Evolutionary conservation across 2,888 invertebrate genomes (phyloP), one percentile per base, ranked within the genome.

Genomic region (Phorcus lineatus): DNA sequence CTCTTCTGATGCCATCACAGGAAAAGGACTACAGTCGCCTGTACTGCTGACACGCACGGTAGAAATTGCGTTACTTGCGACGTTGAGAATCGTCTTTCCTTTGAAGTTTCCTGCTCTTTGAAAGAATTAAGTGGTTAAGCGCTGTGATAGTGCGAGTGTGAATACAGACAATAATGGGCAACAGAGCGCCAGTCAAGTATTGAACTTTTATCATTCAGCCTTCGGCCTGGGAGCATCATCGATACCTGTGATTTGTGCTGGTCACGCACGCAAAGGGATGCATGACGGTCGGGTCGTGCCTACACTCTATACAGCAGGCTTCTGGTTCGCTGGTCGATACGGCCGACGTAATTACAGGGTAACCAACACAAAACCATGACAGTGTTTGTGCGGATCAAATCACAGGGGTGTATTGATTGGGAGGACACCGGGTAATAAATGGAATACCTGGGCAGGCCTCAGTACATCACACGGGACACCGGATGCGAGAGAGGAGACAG

Each of bases 401-500:
- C 76, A 55, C 76, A 54, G 22, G 76, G 55, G 28, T 55, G 54
- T 76, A 76, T 76, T 31, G 76, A 76, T 76, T 76, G 76, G 36
- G 16, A 28, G 28, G 76, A 76, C 76, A 76, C 76, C 54, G 54
- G 36, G 55, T 76, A 55, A 76, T 76, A 19, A 55, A 55, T 76
- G 24, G 24, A 53, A 76, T 55, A 76, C 76, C 76, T 76, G 76
- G 28, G 40, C 70, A 70, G 70, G 13, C 40, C 17, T 36, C 31
- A 70, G 31, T 36, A 54, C 76, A 54, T 53, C 28, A 53, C 13
- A 53, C 24, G 54, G 55, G 57, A 54, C 31, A 76, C 76, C 53
- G 76, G 55, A 53, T 36, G 31, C 53, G 47, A 22, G 22, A 13
- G 31, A 52, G 24, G 17, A 53, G 53, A 36, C 28, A 40, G 36